A percentile compares a stretch with the other conserved stretches of the same genome.
These are phyloP conservation scores for Scarus forsteni DNA, from an alignment of 2,797 vertebrate species.

Conservation along the genomic window DNA sequence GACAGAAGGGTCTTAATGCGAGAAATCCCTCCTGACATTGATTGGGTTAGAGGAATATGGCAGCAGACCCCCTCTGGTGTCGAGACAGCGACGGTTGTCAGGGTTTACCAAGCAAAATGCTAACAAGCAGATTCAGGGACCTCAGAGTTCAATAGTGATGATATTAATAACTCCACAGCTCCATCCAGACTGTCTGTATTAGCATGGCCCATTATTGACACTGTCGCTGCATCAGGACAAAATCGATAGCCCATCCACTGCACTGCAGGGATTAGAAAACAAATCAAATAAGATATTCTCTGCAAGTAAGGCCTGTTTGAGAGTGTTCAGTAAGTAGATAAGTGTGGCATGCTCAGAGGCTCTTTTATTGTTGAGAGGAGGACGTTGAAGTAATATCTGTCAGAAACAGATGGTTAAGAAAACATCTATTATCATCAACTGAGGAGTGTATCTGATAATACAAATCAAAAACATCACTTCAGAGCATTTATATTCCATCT, in stretches of 20 bases:
- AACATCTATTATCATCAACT: slow-evolving; percentile 53
- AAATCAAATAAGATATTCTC: slow-evolving; percentile 58
- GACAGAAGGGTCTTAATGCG: slow-evolving; percentile 19
- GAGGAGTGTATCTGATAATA: slow-evolving; percentile 46
- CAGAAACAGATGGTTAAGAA: slow-evolving; percentile 59
- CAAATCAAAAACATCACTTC: slow-evolving; percentile 62
- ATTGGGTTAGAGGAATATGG: slow-evolving; percentile 41
- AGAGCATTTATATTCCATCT: slow-evolving; percentile 34
- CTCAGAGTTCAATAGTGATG: slow-evolving; percentile 33
- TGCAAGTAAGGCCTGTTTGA: slow-evolving; percentile 41
- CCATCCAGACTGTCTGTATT: slow-evolving; percentile 38
- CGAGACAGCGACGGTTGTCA: slow-evolving; percentile 30
- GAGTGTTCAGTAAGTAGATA: slow-evolving; percentile 38
- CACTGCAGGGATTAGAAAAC: slow-evolving; percentile 47
- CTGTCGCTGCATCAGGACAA: slow-evolving; percentile 32
- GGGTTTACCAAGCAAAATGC: slow-evolving; percentile 40
- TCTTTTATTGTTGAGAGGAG: slow-evolving; percentile 51
- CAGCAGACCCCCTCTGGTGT: slow-evolving; percentile 38
- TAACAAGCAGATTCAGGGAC: slow-evolving; percentile 59
- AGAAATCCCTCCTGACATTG: slow-evolving; percentile 10
- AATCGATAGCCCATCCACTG: slow-evolving; percentile 62
- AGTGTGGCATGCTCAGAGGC: slow-evolving; percentile 43
- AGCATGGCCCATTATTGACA: slow-evolving; percentile 55
- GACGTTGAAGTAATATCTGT: slow-evolving; percentile 38
- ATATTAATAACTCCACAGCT: slow-evolving; percentile 62